Conservation (phyloP, 2,113 vertebrate genomes). For the Toxotes jaculatrix region DNA sequence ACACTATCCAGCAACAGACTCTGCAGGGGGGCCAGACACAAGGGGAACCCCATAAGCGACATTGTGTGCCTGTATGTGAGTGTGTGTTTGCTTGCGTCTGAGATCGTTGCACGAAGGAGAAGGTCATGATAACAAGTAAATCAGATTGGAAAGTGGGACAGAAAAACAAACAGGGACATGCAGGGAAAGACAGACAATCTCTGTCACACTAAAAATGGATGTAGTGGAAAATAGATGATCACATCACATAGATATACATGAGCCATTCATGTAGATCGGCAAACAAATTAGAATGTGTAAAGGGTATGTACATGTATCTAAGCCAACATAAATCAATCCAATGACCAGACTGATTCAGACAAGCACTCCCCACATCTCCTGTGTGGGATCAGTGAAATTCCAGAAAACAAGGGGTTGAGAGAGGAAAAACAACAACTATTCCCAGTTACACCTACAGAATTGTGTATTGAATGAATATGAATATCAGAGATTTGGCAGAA, state of each 20-base stretch:
- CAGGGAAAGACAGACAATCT: slow-evolving; percentile 5
- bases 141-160: slow-evolving; percentile 36
- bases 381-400: neutral
- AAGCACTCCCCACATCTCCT: neutral
- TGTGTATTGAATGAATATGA: neutral
- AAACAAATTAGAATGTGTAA: neutral
- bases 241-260: neutral
- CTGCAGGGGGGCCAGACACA: slow-evolving; percentile 58
- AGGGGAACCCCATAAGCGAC: slow-evolving; percentile 40
- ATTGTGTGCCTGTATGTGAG: slow-evolving; percentile 19
- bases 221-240: neutral
- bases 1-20: slow-evolving; percentile 43
- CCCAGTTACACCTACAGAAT: neutral
- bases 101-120: slow-evolving; percentile 40
- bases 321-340: neutral
- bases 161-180: slow-evolving; percentile 2
- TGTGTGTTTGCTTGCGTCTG: neutral
- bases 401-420: neutral
- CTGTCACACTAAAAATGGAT: slow-evolving; percentile 26
- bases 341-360: neutral
- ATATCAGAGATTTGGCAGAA: neutral
- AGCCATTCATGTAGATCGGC: neutral
- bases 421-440: neutral
- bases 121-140: slow-evolving; percentile 57
- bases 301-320: neutral